A percentile compares a stretch with the other conserved stretches of the same genome.
These are phyloP conservation scores for Parochlus steinenii DNA, from an alignment of 2,888 invertebrate genomes.

Conservation along the genomic window DNA sequence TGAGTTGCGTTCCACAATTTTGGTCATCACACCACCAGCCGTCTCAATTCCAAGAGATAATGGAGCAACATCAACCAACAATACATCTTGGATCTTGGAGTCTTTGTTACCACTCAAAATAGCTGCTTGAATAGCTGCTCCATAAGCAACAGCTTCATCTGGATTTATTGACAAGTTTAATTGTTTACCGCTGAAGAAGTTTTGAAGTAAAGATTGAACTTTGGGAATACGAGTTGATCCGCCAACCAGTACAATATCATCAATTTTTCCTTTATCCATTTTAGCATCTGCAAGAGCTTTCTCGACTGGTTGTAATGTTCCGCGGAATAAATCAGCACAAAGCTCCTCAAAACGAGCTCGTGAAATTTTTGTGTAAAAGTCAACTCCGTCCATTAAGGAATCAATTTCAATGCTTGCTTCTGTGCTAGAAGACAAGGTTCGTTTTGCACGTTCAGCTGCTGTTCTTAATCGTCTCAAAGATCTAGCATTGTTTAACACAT, in stretches of 20 bases:
- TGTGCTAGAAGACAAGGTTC: slow-evolving; percentile 58
- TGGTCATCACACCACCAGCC: slow-evolving; percentile 66
- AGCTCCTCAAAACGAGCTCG: slow-evolving; percentile 63
- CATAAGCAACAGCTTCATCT: slow-evolving; percentile 67
- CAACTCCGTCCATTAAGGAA: slow-evolving; percentile 54
- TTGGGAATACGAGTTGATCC: slow-evolving; percentile 69
- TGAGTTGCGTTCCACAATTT: slow-evolving; percentile 53
- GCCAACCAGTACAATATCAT: slow-evolving; percentile 68
- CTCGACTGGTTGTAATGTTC: slow-evolving; percentile 60
- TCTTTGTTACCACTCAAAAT: slow-evolving; percentile 53
- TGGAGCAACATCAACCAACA: slow-evolving; percentile 50
- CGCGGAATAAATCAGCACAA: slow-evolving; percentile 51
- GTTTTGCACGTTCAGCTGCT: slow-evolving; percentile 61
- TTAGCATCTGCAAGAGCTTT: slow-evolving; percentile 63
- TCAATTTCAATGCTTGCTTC: slow-evolving; percentile 62
- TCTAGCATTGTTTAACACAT: slow-evolving; percentile 44
- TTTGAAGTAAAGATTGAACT: slow-evolving; percentile 53
- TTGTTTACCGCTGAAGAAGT: slow-evolving; percentile 57
- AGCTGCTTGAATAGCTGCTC: slow-evolving; percentile 58
- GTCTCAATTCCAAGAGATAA: slow-evolving; percentile 62
- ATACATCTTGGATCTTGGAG: slow-evolving; percentile 54
- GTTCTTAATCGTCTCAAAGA: slow-evolving; percentile 53
- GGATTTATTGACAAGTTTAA: slow-evolving; percentile 62
- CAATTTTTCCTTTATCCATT: slow-evolving; percentile 55
- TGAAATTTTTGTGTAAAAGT: slow-evolving; percentile 54